These are phyloP conservation scores for Andrena praecox DNA, from an alignment of 2,888 invertebrate species.

Conservation along the genomic window DNA sequence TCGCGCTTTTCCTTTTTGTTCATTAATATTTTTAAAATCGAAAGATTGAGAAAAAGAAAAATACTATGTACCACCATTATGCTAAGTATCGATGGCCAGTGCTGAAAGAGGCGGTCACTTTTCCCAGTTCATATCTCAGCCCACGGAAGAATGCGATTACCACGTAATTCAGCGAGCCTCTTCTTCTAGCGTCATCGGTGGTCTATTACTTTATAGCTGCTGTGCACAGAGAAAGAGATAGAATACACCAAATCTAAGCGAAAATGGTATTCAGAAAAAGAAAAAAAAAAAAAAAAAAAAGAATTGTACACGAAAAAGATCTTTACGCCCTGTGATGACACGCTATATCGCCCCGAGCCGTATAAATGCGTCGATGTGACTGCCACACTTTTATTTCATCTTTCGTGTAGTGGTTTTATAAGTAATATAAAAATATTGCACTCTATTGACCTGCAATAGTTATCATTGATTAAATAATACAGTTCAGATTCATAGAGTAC, in stretches of 20 bases:
- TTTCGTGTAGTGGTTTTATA: conserved; percentile 50
- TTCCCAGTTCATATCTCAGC: conserved; percentile 53
- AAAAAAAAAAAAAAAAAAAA: conserved; percentile 20
- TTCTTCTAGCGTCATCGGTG: conserved; percentile 52
- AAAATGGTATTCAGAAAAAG: conserved; percentile 19
- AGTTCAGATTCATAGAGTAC: conserved; percentile 63
- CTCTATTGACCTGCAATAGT: conserved; percentile 69
- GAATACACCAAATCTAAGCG: conserved; percentile 56
- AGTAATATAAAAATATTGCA: conserved; percentile 72
- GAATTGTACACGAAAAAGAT: conserved; percentile 47
- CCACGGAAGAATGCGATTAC: conserved; percentile 50
- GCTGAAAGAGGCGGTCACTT: conserved; percentile 73
- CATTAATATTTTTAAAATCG: conserved; percentile 40
- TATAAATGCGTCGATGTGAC: conserved; percentile 51
- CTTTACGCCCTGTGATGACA: conserved; percentile 50
- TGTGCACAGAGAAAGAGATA: conserved; percentile 63
- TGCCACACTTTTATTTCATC: conserved; percentile 51
- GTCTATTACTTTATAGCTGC: conserved; percentile 53
- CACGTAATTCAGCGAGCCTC: conserved; percentile 45
- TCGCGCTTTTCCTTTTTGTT: conserved; percentile 38
- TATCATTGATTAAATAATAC: conserved; percentile 57
- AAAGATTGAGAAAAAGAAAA: conserved; percentile 67
- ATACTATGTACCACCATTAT: conserved; percentile 70
- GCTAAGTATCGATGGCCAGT: conserved; percentile 67
- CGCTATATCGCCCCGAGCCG: conserved; percentile 43